A percentile compares a stretch with the other conserved stretches of the same genome.
These are phyloP conservation scores for Amiota minor DNA, from an alignment of 2,888 invertebrate species.

Conservation along the genomic window DNA sequence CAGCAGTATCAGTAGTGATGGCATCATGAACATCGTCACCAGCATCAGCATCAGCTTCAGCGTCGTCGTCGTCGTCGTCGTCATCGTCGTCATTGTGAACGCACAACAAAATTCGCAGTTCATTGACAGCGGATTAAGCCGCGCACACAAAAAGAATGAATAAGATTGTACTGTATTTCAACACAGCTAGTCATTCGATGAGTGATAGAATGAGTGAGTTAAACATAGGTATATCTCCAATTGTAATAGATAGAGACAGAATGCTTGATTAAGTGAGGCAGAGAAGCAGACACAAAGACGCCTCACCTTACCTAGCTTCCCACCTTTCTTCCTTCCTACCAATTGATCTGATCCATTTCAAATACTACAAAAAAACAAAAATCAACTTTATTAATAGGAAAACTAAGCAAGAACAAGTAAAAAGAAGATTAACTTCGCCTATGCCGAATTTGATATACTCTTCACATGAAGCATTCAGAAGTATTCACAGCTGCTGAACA, in stretches of 20 bases:
- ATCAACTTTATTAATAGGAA: conserved; percentile 61
- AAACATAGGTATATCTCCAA: background rate
- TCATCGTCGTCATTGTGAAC: conserved; percentile 15
- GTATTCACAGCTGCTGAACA: no score
- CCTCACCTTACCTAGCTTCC: conserved; percentile 41
- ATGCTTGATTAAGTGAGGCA: background rate
- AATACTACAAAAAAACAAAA: conserved; percentile 49
- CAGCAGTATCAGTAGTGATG: conserved; percentile 7
- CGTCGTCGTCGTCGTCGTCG: conserved; percentile 20
- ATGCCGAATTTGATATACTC: no score
- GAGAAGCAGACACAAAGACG: conserved; percentile 54
- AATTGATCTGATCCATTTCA: conserved; percentile 65
- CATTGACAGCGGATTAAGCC: conserved; percentile 70
- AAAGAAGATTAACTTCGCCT: background rate
- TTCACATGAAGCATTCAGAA: no score
- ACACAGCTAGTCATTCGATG: background rate
- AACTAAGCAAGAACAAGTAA: background rate
- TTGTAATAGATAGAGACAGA: no score
- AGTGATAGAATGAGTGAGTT: background rate
- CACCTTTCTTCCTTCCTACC: no score
- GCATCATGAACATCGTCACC: conserved; percentile 28
- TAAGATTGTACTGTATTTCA: background rate
- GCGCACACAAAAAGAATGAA: conserved; percentile 21
- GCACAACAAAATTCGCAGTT: conserved; percentile 58
- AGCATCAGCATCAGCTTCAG: conserved; percentile 5